Percentiles rank a stretch among this genome's conserved stretches.
These are phyloP conservation scores for Rhinoraja longicauda DNA, from an alignment of 2,797 vertebrate species.

Conservation along the genomic window DNA sequence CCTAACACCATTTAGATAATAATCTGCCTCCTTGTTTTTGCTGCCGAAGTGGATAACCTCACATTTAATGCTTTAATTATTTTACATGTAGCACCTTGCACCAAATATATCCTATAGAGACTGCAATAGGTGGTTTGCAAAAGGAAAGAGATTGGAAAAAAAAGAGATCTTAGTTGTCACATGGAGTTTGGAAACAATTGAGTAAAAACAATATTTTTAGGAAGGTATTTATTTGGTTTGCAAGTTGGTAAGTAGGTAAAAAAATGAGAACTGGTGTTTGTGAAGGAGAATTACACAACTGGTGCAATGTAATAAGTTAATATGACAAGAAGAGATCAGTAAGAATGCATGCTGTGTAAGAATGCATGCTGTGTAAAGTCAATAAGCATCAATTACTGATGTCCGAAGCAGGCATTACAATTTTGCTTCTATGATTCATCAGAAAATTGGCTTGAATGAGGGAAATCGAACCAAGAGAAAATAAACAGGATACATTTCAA, in stretches of 20 bases:
- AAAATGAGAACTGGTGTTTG: neutral
- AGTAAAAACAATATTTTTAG: neutral
- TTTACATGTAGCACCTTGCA: neutral
- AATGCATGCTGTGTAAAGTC: neutral
- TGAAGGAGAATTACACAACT: neutral
- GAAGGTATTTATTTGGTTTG: neutral
- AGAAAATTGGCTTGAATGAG: neutral
- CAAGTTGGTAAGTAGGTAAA: neutral
- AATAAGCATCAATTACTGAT: neutral
- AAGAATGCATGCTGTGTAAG: neutral
- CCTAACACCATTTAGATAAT: no score
- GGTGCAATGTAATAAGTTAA: neutral
- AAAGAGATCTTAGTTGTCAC: neutral
- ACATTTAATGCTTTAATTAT: neutral
- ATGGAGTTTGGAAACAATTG: neutral
- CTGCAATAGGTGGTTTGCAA: neutral
- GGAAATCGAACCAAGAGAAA: neutral
- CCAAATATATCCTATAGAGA: neutral
- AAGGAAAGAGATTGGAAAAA: neutral
- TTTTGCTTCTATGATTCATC: neutral
- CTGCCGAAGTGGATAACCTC: no score
- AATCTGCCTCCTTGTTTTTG: no score
- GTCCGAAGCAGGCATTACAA: neutral
- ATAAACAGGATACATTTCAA: neutral
- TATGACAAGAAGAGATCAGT: neutral